Conservation (phyloP, 2,113 vertebrate species). For the Coptodon rendalli region DNA sequence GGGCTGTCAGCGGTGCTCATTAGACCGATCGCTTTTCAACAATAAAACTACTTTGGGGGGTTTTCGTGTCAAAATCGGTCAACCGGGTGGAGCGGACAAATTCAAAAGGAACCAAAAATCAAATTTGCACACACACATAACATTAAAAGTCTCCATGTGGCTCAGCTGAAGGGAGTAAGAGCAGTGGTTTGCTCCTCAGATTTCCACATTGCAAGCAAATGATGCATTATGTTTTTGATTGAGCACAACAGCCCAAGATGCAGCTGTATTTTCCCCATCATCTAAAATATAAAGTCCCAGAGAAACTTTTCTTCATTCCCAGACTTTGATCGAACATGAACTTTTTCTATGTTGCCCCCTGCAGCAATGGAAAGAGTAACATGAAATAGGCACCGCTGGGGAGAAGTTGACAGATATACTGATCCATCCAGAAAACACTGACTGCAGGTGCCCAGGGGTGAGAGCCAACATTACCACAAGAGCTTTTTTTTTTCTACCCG, state of each 20-base stretch:
- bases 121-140: constrained; percentile 56
- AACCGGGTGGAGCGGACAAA: rapidly evolving
- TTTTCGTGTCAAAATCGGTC: not conserved
- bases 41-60: not conserved
- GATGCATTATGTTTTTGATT: not conserved
- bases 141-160: constrained; percentile 49
- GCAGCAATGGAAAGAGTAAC: not conserved
- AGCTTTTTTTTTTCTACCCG: not conserved
- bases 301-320: not conserved
- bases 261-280: not conserved
- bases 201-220: not conserved
- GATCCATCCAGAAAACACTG: constrained; percentile 41
- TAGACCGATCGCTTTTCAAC: not conserved
- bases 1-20: not conserved
- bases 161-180: not conserved
- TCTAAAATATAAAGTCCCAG: not conserved
- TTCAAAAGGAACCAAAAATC: constrained; percentile 9
- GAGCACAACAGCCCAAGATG: not conserved
- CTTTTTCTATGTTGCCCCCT: not conserved
- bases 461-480: constrained; percentile 3
- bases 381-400: constrained; percentile 22
- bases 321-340: not conserved
- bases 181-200: not conserved
- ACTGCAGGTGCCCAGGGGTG: constrained; percentile 1
- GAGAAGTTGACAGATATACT: constrained; percentile 51